Base-by-base conservation (phyloP, 2,797 vertebrate species). In the Trichosurus vulpecula region DNA sequence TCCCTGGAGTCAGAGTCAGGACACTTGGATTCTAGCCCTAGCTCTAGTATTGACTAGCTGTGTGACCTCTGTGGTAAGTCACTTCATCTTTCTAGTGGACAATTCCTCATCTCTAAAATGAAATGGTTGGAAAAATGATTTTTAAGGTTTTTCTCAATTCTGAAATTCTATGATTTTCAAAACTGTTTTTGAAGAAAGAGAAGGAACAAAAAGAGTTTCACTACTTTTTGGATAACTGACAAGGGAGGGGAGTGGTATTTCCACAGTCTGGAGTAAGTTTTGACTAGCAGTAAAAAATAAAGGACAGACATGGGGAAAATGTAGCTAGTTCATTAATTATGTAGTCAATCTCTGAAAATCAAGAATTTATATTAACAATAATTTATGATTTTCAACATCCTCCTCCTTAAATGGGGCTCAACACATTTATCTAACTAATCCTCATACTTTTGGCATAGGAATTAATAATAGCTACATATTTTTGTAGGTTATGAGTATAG, bases 141-240 rank as follows among this genome's bases (percentile, higher is more conserved):
- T 66, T 95, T 56, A 54, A 54, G 54, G 12, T 94, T 95, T 55
- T 93, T 90, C 91, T 90, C 35, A 90, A 47, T 16, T 95, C 54
- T 61, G 9, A 27, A 87, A 87, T 87, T 87, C 41, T 51, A 27
- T 81, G 41, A 51, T 87, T 87, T 87, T 12, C 41, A 87, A 87
- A 51, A 92, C 47, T 19, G 12, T 87, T 52, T 90, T 16, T 51
- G 94, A 74, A 47, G n/a, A 94, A 66, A 89, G 56, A 0, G 51
- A 89, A 92, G 87, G 1, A 58, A 81, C 87, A 12, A 57, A 29
- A 58, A 90, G 92, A 29, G 31, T 14, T 51, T 87, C 41, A 87
- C 41, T 51, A 87, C 25, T 87, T 47, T 87, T 87, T 87, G 10
- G 9, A 14, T 30, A 93, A 27, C 1, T 52, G 30, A 12, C 91